Conservation (phyloP, 2,113 vertebrate species). For the Amazona vittata region DNA sequence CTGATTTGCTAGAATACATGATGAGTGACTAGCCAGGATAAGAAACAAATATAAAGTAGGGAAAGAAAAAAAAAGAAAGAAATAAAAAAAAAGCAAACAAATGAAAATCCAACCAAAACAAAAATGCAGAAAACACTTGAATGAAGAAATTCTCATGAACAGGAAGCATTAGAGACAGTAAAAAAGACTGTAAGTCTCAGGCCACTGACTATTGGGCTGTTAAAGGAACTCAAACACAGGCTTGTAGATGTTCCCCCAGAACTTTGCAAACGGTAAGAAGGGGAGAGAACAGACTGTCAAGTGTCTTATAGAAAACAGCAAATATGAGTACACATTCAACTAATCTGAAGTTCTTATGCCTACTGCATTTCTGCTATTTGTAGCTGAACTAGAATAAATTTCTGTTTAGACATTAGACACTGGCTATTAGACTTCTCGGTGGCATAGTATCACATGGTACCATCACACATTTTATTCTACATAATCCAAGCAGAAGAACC, state of each 20-base stretch:
- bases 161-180: background rate
- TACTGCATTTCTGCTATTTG: background rate
- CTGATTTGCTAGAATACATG: background rate
- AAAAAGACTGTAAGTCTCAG: background rate
- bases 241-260: background rate
- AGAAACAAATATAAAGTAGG: background rate
- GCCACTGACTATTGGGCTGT: background rate
- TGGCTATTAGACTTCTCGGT: background rate
- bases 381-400: background rate
- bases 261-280: background rate
- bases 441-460: background rate
- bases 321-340: background rate
- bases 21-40: background rate
- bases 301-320: background rate
- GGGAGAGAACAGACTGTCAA: accelerated
- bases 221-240: background rate
- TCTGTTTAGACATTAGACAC: background rate
- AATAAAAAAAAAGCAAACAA: background rate
- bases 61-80: background rate
- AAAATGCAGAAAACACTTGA: background rate
- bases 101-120: background rate
- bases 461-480: background rate
- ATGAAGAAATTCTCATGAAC: no score
- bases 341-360: background rate
- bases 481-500: background rate